These are phyloP conservation scores for Azemiops feae DNA, from an alignment of 2,113 vertebrate genomes.

Conservation along the genomic window DNA sequence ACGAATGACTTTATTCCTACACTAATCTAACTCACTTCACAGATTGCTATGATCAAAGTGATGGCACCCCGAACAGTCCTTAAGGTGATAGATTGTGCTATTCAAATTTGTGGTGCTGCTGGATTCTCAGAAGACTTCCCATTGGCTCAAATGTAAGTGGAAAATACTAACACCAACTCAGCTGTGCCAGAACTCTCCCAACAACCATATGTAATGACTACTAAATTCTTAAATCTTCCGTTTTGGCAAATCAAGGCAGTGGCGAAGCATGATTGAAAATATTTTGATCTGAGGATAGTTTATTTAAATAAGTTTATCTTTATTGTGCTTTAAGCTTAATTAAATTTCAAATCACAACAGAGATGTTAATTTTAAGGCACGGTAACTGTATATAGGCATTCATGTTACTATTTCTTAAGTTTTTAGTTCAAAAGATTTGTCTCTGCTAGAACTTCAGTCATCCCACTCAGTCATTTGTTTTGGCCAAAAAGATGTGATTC, in stretches of 20 bases:
- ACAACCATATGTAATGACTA: background rate
- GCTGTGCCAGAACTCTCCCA: background rate
- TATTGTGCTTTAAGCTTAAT: background rate
- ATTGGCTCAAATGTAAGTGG: conserved; percentile 87
- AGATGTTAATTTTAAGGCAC: background rate
- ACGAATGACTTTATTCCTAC: background rate
- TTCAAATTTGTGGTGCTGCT: conserved; percentile 86
- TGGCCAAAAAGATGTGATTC: background rate
- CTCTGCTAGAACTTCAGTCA: background rate
- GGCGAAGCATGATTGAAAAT: background rate
- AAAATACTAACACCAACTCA: background rate
- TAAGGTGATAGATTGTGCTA: conserved; percentile 83
- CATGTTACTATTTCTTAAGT: background rate
- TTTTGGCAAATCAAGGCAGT: background rate
- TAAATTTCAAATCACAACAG: background rate
- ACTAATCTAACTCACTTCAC: background rate
- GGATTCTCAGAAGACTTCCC: conserved; percentile 88
- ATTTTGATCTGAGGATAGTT: background rate
- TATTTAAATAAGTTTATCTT: background rate
- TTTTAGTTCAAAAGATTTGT: background rate
- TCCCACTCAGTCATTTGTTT: background rate
- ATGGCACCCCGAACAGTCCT: conserved; percentile 82
- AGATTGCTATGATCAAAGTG: conserved; percentile 95
- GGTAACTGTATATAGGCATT: background rate
- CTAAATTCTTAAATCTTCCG: background rate